Evolutionary conservation across 2,888 invertebrate species (phyloP).

Genomic region (Andrena trimmerana): DNA sequence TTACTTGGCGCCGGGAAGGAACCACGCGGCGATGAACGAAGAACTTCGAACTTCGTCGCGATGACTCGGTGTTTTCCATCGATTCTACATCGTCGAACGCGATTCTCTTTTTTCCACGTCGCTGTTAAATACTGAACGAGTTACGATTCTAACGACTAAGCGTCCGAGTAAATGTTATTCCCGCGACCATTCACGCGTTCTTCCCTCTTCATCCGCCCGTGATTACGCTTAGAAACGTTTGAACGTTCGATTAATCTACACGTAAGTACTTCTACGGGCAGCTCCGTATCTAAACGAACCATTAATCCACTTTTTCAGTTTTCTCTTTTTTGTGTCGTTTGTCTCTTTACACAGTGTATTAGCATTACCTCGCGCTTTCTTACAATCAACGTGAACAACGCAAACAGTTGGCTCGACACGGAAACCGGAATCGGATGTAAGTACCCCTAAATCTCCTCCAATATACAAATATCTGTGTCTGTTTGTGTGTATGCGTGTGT

Average conservation of each 20-base stretch:
- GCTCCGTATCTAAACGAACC: constrained; percentile 71
- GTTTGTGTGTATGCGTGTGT: neutral
- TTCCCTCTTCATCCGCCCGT: constrained; percentile 54
- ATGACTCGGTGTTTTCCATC: neutral
- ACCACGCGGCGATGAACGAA: constrained; percentile 23
- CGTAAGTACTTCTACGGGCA: constrained; percentile 69
- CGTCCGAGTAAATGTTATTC: constrained; percentile 58
- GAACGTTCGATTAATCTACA: constrained; percentile 64
- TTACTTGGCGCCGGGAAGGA: constrained; percentile 34
- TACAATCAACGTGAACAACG: constrained; percentile 63
- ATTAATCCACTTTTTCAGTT: constrained; percentile 64
- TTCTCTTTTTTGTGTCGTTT: neutral
- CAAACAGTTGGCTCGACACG: constrained; percentile 66
- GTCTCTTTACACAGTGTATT: neutral
- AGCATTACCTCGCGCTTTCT: constrained; percentile 53
- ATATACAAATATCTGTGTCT: constrained; percentile 79
- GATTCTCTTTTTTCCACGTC: constrained; percentile 26
- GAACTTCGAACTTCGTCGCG: neutral
- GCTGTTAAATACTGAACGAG: constrained; percentile 61
- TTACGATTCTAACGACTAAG: constrained; percentile 66
- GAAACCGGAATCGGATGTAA: constrained; percentile 75
- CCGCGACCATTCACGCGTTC: constrained; percentile 33
- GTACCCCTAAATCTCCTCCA: constrained; percentile 76
- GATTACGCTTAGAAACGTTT: constrained; percentile 64
- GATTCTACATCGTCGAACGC: constrained; percentile 10